Evolutionary conservation across 2,888 invertebrate genomes (phyloP), one percentile per base, ranked within the genome.

Genomic region (Branchellion lobata): DNA sequence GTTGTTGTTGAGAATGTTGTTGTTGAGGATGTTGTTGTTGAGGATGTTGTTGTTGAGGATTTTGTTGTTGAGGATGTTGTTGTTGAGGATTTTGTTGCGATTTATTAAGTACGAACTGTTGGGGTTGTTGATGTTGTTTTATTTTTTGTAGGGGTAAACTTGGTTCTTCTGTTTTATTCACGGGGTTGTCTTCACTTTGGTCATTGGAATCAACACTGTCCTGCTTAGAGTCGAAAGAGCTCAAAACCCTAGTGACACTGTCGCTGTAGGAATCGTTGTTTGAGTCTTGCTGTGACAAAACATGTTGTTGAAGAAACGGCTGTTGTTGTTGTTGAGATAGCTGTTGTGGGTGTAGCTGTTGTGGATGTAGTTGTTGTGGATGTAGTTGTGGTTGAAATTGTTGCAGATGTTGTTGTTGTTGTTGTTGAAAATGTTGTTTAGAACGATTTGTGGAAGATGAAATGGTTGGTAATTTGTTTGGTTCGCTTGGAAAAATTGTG

Each of bases 271-370:
- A 57, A 24, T 57, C 61, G 24, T 57, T 57, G 8, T 57, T 8
- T 18, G 21, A 24, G 11, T 47, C 47, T 65, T 65, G 65, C 8
- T 65, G 11, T 65, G 8, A 14, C n/a, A 27, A n/a, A 65, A 27
- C 11, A 8, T 65, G 5, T 65, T 65, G 29, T 8, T n/a, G 65
- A 8, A 27, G 24, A 27, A 27, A n/a, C n/a, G 8, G 29, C 31
- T 34, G 69, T 29, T 65, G 65, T 65, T 29, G 65, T 65, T 65
- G 29, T 69, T 69, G 69, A 65, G n/a, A n/a, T 65, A 65, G 29
- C n/a, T 27, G 65, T 69, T 34, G 69, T 29, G n/a, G 31, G 14
- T 29, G 33, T 69, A 2, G 8, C 14, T 69, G 34, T 65, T 5
- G 29, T 65, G n/a, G n/a, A 11, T 5, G 29, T 65, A 8, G n/a